phyloP scores from a whole-genome alignment of 2,113 vertebrate species.

The Brachyhypopomus gauderio region DNA sequence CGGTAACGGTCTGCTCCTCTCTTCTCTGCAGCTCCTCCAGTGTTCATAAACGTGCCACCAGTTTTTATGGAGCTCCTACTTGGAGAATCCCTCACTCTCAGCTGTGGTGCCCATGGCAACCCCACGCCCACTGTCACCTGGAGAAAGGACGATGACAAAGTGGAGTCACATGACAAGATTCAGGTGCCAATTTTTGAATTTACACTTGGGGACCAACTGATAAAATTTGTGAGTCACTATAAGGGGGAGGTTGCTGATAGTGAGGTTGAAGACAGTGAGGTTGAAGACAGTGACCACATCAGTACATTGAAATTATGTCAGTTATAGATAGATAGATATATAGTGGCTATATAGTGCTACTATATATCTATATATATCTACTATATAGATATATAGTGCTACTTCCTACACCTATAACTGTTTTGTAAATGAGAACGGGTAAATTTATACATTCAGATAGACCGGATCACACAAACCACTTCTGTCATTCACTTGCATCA shows the following conservation, averaged over 20 bases:
- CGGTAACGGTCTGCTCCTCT: not conserved
- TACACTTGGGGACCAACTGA: no score
- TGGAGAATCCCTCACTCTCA: constrained; percentile 80
- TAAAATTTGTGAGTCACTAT: no score
- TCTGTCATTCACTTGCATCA: not conserved
- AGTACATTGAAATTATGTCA: no score
- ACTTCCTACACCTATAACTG: no score
- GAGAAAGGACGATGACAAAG: constrained; percentile 79
- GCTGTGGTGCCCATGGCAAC: constrained; percentile 85
- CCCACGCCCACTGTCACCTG: constrained; percentile 86
- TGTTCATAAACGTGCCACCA: constrained; percentile 86
- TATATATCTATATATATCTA: no score
- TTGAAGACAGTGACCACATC: no score
- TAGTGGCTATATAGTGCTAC: no score
- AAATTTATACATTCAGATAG: not conserved
- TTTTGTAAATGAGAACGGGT: no score
- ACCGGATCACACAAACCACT: not conserved
- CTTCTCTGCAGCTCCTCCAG: constrained; percentile 81
- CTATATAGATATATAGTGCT: no score
- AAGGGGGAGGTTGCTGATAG: no score
- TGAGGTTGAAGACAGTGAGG: no score
- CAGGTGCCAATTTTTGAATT: constrained; percentile 69
- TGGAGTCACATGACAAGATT: constrained; percentile 77
- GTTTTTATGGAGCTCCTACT: constrained; percentile 83
- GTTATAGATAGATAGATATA: no score